Conservation (phyloP, 2,113 vertebrate genomes). For the Saccopteryx leptura region DNA sequence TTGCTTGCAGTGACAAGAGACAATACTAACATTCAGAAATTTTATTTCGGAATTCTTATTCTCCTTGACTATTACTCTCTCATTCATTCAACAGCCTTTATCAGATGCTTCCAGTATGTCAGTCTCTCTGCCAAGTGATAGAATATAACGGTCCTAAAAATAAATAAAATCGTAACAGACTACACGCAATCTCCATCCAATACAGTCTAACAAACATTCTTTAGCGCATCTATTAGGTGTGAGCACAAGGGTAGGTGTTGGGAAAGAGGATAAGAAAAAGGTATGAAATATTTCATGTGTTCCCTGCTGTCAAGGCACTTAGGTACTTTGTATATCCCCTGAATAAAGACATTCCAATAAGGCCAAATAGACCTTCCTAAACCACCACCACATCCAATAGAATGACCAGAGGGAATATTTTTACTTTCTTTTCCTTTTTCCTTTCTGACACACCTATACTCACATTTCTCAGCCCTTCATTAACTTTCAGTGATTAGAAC, state of each 20-base stretch:
- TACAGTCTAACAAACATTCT: not conserved
- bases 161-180: constrained; percentile 6
- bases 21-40: not conserved
- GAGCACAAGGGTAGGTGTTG: not conserved
- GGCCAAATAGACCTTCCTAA: not conserved
- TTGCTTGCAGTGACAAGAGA: not conserved
- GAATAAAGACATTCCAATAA: not conserved
- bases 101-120: not conserved
- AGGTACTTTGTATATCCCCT: not conserved
- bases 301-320: not conserved
- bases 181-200: not conserved
- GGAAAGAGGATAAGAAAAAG: not conserved
- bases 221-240: not conserved
- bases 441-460: not conserved
- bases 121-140: not conserved
- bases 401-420: not conserved
- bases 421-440: not conserved
- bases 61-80: not conserved
- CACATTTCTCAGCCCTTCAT: not conserved
- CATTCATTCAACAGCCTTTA: not conserved
- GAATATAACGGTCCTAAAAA: not conserved
- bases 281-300: not conserved
- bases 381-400: not conserved
- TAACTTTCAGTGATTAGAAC: constrained; percentile 46
- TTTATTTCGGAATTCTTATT: constrained; percentile 31